Evolutionary conservation across 2,113 vertebrate species (phyloP), one percentile per base, ranked within the genome.

Genomic region (Collichthys lucidus): DNA sequence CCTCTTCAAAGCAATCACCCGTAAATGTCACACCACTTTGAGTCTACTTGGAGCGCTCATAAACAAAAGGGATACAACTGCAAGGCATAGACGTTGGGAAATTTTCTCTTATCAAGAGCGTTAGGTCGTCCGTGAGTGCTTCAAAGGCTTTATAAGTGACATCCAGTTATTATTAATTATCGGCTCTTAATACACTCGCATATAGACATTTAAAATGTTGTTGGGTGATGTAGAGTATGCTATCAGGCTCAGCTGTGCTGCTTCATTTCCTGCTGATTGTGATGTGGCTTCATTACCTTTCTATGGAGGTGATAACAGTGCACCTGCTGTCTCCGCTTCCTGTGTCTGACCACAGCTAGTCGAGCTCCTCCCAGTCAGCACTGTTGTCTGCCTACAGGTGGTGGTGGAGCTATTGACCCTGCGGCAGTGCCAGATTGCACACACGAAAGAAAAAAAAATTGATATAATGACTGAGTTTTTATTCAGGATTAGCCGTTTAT

Each of bases 281-380:
- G 78, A 79, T 85, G 86, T 61, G 85, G 83, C 84, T 79, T 89
- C 88, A 90, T 89, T 88, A 88, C 88, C 89, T 92, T 84, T 92
- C 88, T 79, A 88, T 91, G 80, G 85, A 73, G 82, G 84, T 91
- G 92, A 93, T 93, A 94, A 92, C 92, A 86, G 89, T 72, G 83
- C 93, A 94, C 93, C 94, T 95, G 94, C 92, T 86, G 81, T 46
- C 86, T 77, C 80, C 20, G 62, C 86, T 92, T 93, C 92, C 92
- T 91, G 90, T 63, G 83, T 92, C 88, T 86, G 89, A 86, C 85
- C 89, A 82, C 83, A 81, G 75, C 72, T 0, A 15, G 74, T 11
- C 40, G 19, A 64, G 90, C 85, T 82, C 77, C 86, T 79, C 88
- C 83, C 87, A 68, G 57, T 59, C 66, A 50, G 73, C 68, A 1